Conservation (phyloP, 1,140 invertebrate species). For the Leucophenga varia region DNA sequence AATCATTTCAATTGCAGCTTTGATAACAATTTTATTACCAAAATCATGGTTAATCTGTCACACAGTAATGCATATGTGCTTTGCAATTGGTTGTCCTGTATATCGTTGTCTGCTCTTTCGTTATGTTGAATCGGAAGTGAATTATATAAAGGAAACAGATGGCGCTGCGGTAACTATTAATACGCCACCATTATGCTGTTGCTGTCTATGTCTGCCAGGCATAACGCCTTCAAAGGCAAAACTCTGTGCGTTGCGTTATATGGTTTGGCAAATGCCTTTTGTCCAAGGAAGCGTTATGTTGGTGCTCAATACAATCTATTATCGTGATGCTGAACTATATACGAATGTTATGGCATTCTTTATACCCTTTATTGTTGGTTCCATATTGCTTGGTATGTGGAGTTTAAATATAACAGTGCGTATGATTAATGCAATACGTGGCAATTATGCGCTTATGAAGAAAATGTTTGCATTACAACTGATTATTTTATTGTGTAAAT, state of each 20-base stretch:
- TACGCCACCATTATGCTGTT: slow-evolving; percentile 48
- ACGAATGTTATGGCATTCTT: slow-evolving; percentile 41
- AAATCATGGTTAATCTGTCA: slow-evolving; percentile 48
- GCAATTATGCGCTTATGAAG: slow-evolving; percentile 42
- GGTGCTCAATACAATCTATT: slow-evolving; percentile 47
- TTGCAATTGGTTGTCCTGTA: slow-evolving; percentile 39
- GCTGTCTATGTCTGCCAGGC: slow-evolving; percentile 30
- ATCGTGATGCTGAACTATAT: slow-evolving; percentile 29
- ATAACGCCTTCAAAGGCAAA: slow-evolving; percentile 40
- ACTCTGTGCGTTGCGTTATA: slow-evolving; percentile 37
- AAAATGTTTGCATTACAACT: slow-evolving; percentile 52
- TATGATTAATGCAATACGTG: slow-evolving; percentile 35
- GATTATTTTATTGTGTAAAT: slow-evolving; percentile 43
- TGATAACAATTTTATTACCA: slow-evolving; percentile 44
- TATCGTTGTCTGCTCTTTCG: slow-evolving; percentile 41
- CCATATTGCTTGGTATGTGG: slow-evolving; percentile 41
- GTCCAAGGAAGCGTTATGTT: slow-evolving; percentile 50
- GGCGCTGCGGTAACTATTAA: slow-evolving; percentile 31
- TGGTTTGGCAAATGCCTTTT: slow-evolving; percentile 53
- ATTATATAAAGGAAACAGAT: slow-evolving; percentile 42
- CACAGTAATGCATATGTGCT: slow-evolving; percentile 51
- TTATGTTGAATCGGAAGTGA: slow-evolving; percentile 44
- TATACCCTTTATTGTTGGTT: slow-evolving; percentile 43
- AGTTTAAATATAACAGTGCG: slow-evolving; percentile 47
- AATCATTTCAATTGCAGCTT: slow-evolving; percentile 40